Conservation (phyloP, 2,113 vertebrate genomes). For the Zonotrichia leucophrys region DNA sequence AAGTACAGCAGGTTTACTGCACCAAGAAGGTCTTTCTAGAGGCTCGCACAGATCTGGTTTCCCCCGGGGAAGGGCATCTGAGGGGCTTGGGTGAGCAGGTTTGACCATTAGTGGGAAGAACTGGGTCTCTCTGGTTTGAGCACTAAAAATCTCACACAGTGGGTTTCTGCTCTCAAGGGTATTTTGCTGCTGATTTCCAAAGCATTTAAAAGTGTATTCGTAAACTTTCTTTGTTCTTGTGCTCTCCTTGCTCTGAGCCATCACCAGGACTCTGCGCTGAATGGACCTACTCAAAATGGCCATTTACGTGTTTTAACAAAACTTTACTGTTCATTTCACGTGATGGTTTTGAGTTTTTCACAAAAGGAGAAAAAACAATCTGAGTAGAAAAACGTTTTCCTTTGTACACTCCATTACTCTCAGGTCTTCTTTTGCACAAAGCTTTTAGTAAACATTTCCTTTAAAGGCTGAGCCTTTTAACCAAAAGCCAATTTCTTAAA, state of each 20-base stretch:
- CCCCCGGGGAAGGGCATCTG: slow-evolving; percentile 36
- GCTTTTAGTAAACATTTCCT: background rate
- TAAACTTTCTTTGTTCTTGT: background rate
- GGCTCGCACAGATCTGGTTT: background rate
- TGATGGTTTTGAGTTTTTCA: background rate
- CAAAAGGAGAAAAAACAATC: background rate
- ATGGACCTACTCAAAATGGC: background rate
- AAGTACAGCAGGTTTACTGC: slow-evolving; percentile 23
- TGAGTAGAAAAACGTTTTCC: background rate
- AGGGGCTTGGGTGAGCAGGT: background rate
- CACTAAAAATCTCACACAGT: background rate
- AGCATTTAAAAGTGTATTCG: background rate
- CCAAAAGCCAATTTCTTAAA: background rate
- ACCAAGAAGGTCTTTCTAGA: background rate
- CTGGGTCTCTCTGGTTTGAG: slow-evolving; percentile 41
- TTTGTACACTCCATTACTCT: background rate
- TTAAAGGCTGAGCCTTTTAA: background rate
- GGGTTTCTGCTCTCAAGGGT: background rate
- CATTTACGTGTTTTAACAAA: background rate
- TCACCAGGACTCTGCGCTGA: background rate
- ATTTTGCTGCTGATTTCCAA: background rate
- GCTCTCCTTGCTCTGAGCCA: background rate
- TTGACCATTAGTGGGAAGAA: slow-evolving; percentile 18
- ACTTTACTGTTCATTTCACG: background rate
- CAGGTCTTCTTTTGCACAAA: background rate